Percentiles rank a stretch among this genome's conserved stretches.
Conservation (phyloP, 2,113 vertebrate genomes). For the human region GRCh38 chr22:48007001-48007500, state of each 20-base stretch:
- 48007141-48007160: neutral
- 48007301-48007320: neutral
- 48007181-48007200: no score
- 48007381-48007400: no score
- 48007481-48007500: fast-evolving
- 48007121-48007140: neutral
- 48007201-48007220: neutral
- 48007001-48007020: no score
- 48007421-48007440: fast-evolving
- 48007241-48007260: neutral
- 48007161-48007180: neutral
- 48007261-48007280: neutral
- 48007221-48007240: neutral
- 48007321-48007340: neutral
- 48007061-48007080: neutral
- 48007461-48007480: fast-evolving
- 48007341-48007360: neutral
- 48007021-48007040: fast-evolving
- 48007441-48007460: neutral
- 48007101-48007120: neutral
- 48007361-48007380: neutral
- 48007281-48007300: neutral
- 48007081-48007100: neutral
- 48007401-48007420: fast-evolving
- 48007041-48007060: no score